Evolutionary conservation across 1,140 invertebrate genomes (phyloP).

Genomic region (Lerema accius): DNA sequence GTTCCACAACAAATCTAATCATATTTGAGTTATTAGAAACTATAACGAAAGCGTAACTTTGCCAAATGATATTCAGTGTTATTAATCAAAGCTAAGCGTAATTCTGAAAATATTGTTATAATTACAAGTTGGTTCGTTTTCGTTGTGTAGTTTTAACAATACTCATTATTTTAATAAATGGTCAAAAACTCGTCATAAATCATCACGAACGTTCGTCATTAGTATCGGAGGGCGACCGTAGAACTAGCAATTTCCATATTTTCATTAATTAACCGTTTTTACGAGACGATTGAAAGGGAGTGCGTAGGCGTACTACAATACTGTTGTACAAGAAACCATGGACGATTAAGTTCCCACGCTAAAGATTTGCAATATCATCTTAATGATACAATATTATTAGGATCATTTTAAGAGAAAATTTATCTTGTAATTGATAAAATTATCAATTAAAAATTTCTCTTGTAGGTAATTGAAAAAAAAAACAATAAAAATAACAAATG

Average conservation of each 20-base stretch:
- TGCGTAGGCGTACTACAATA: background rate
- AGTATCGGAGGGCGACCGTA: slow-evolving; percentile 44
- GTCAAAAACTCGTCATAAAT: slow-evolving; percentile 68
- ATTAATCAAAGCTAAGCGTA: slow-evolving; percentile 37
- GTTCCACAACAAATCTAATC: background rate
- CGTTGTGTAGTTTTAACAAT: slow-evolving; percentile 58
- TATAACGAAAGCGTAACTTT: background rate
- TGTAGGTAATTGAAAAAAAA: no score
- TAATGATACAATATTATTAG: no score
- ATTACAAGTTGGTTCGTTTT: slow-evolving; percentile 40
- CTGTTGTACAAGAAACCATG: background rate
- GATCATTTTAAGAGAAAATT: no score
- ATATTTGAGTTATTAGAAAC: background rate
- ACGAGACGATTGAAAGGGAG: slow-evolving; percentile 7
- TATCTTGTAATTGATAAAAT: no score
- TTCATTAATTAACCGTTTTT: slow-evolving; percentile 64
- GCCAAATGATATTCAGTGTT: slow-evolving; percentile 16
- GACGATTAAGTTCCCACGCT: slow-evolving; percentile 33
- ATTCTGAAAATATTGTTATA: slow-evolving; percentile 38
- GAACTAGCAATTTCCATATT: slow-evolving; percentile 70
- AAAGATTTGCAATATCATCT: no score
- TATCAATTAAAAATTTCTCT: no score
- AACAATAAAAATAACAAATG: no score
- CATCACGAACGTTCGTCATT: slow-evolving; percentile 62
- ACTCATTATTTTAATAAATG: slow-evolving; percentile 72